Percentiles rank a stretch among this genome's conserved stretches.
These are phyloP conservation scores for Cecropterus lyciades DNA, from an alignment of 1,140 invertebrate species.

Conservation along the genomic window DNA sequence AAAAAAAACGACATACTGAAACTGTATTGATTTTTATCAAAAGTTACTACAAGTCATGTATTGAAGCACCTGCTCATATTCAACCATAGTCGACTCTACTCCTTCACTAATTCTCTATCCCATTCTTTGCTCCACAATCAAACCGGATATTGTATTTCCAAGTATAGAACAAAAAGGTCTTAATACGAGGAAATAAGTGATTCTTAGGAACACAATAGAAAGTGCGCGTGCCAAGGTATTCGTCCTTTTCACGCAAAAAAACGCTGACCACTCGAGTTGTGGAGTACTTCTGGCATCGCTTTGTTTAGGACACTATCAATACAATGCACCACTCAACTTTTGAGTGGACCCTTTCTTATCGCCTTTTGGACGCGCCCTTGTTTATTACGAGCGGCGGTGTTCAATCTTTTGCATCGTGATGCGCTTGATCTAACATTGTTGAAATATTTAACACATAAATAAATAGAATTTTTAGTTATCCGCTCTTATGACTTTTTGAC, in stretches of 20 bases:
- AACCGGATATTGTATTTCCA: constrained; percentile 70
- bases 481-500: no score
- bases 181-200: constrained; percentile 50
- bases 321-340: constrained; percentile 47
- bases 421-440: no score
- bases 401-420: constrained; percentile 5
- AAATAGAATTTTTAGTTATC: no score
- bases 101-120: background rate
- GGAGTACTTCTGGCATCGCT: constrained; percentile 42
- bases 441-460: no score
- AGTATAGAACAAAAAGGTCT: constrained; percentile 63
- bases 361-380: constrained; percentile 23
- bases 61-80: background rate
- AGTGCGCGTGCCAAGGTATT: constrained; percentile 65
- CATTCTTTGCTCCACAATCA: constrained; percentile 3
- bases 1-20: no score
- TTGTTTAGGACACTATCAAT: constrained; percentile 53
- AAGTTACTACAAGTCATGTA: background rate
- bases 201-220: constrained; percentile 46
- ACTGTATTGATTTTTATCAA: background rate
- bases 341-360: constrained; percentile 49
- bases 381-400: constrained; percentile 35
- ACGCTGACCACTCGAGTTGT: constrained; percentile 55
- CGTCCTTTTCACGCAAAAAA: constrained; percentile 52
- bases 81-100: background rate